These are phyloP conservation scores for Saccopteryx leptura DNA, from an alignment of 2,113 vertebrate species.

Conservation along the genomic window DNA sequence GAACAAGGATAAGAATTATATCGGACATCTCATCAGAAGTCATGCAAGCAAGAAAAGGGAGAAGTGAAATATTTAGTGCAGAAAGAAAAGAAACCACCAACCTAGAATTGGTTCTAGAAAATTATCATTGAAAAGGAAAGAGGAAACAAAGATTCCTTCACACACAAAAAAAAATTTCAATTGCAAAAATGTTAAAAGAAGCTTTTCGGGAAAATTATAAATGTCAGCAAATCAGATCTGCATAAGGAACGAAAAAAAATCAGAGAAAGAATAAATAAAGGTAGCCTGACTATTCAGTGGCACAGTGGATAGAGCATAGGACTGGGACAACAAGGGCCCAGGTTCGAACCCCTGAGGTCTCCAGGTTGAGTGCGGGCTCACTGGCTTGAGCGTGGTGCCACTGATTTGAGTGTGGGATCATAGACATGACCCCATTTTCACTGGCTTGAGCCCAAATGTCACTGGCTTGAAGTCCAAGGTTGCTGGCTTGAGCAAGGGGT, in stretches of 20 bases:
- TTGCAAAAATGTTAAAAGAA: conserved; percentile 7
- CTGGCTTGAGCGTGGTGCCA: too few species aligned
- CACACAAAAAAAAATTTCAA: not conserved
- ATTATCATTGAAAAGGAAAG: not conserved
- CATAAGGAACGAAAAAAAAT: not conserved
- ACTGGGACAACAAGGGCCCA: too few species aligned
- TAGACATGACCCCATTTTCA: too few species aligned
- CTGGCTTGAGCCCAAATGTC: too few species aligned
- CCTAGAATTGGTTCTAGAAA: not conserved
- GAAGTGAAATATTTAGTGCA: not conserved
- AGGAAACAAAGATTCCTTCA: not conserved
- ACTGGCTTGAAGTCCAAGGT: too few species aligned
- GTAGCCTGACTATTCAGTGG: not conserved
- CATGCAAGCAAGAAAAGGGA: not conserved
- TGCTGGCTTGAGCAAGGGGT: too few species aligned
- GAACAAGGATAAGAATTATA: not conserved
- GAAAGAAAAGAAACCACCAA: not conserved
- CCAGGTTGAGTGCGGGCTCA: too few species aligned
- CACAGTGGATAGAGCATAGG: too few species aligned
- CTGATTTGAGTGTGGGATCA: too few species aligned
- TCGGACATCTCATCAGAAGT: not conserved
- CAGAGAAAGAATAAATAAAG: not conserved
- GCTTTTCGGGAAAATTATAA: not conserved
- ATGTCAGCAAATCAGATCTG: not conserved
- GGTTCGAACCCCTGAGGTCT: too few species aligned